Evolutionary conservation across 2,888 invertebrate species (phyloP), one percentile per base, ranked within the genome.

Genomic region (Suillia variegata): DNA sequence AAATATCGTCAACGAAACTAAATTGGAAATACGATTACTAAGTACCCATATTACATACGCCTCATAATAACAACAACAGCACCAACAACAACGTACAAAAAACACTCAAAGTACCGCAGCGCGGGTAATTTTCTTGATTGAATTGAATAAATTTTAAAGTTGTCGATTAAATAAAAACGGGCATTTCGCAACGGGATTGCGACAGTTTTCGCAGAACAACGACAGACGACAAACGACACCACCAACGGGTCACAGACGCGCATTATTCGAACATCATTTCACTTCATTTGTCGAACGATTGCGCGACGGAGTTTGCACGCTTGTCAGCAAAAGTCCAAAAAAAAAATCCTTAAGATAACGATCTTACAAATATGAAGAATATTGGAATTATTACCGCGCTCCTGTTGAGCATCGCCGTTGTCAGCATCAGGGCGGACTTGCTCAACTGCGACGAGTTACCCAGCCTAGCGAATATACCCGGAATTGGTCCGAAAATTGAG

Each of bases 381-480:
- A 45, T 54, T 6, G 22, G 12, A 13, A 6, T 45, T 4, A 3
- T 18, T 18, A 5, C 5, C 45, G 5, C 20, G 45, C 6, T 45
- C 2, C 13, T 45, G 45, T 45, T 15, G 53, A 58, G 64, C 2
- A 62, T 63, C 1, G 42, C 65, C 2, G 20, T 59, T 4, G 50
- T 63, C 3, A 47, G 48, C 58, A 56, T 56, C 3, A 67, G 57
- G 2, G 74, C 71, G 6, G 79, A 74, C 64, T 62, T 78, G 17
- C 62, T 77, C 18, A 74, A 79, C 31, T 79, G 79, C 34, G 75
- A 72, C 62, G 73, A 75, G 6, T 38, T 78, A 22, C 55, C 69
- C 4, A 66, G 67, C 2, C 50, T 76, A 2, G 64, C 61, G 0
- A 75, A 76, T 6, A 18, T 69, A 22, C 54, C 67, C 1, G 62